Evolutionary conservation across 2,113 vertebrate genomes (phyloP).

Genomic region (Nothocercus julius): DNA sequence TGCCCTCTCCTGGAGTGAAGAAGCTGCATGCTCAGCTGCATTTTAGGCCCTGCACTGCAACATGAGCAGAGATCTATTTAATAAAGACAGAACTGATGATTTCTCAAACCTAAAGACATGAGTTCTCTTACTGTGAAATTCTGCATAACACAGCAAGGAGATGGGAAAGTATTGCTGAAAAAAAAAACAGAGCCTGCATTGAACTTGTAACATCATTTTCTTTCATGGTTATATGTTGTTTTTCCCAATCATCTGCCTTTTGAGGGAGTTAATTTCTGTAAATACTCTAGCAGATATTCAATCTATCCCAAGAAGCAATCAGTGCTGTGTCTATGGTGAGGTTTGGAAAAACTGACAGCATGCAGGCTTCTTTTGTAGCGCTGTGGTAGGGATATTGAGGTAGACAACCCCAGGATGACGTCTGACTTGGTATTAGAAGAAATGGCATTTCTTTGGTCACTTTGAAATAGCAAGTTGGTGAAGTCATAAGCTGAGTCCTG

Average conservation of each 20-base stretch:
- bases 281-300: background rate
- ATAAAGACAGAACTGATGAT: background rate
- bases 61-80: background rate
- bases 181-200: background rate
- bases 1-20: slow-evolving; percentile 38
- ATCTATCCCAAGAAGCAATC: background rate
- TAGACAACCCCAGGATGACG: background rate
- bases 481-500: background rate
- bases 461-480: background rate
- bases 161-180: background rate
- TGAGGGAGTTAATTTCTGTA: background rate
- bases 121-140: background rate
- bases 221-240: background rate
- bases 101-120: background rate
- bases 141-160: background rate
- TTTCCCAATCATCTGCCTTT: background rate
- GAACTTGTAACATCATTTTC: accelerated
- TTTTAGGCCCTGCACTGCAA: background rate
- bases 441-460: background rate
- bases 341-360: background rate
- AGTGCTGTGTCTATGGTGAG: too few relatives aligned
- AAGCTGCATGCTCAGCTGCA: background rate
- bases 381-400: background rate
- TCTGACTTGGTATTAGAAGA: background rate
- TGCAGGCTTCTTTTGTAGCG: background rate